Evolutionary conservation across 2,888 invertebrate species (phyloP), one percentile per base, ranked within the genome.

Genomic region (Piscicola geometra): DNA sequence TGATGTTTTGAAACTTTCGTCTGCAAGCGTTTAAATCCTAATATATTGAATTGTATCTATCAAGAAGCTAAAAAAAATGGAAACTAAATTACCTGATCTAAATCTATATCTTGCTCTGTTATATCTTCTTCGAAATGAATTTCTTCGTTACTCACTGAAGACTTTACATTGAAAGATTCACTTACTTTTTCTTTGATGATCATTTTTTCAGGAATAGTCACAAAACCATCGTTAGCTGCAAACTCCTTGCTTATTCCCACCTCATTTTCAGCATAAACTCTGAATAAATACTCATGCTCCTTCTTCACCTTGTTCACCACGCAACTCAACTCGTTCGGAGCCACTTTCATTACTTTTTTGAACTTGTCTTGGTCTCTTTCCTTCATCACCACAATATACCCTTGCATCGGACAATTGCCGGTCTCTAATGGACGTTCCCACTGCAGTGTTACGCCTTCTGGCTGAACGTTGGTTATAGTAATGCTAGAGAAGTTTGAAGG

Each of bases 201-300:
- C n/a, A 12, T 60, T 41, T 21, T 47, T 41, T 52, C 75, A 18
- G 77, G 78, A 50, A 78, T 69, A 36, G 71, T 77, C 36, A 80
- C 76, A n/a, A 75, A 60, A 21, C 52, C 50, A 33, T 1, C 41
- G 41, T 77, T 32, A 25, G 76, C 78, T 25, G 74, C 74, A n/a
- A 64, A 64, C 28, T 76, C 77, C 25, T 77, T 74, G 60, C 78
- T 77, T 2, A 79, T 72, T 3, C 79, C 80, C 25, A 72, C 68
- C 33, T 78, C 77, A 66, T 78, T 79, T 69, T 79, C 80, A n/a
- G 80, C 78, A 69, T 79, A 80, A 3, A 80, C 72, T 28, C 78
- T 67, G 70, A 78, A 76, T 66, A 52, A 68, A 69, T 79, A 80
- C 36, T 77, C 75, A 30, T 78, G 78, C 35, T 76, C 78, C 69